phyloP scores from a whole-genome alignment of 2,113 vertebrate genomes.

The Odontesthes bonariensis region DNA sequence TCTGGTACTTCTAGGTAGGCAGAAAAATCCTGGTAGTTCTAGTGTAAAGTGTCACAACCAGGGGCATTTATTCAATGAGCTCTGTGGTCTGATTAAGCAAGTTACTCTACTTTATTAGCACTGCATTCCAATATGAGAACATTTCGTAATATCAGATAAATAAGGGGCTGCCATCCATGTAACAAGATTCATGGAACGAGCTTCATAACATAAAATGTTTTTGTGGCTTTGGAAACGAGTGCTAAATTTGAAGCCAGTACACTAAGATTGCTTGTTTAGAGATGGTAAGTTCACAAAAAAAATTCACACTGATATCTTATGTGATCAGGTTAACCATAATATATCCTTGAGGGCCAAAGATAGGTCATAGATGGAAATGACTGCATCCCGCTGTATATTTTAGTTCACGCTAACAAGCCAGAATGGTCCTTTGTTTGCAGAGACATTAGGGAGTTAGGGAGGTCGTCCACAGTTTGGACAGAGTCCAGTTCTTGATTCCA shows the following conservation, averaged over 20 bases:
- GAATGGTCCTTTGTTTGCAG: constrained; percentile 70
- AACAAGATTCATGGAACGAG: constrained; percentile 7
- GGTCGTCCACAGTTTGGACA: constrained; percentile 54
- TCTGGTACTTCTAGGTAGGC: too few species aligned
- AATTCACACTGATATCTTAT: neutral
- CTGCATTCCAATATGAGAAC: neutral
- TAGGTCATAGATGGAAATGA: constrained; percentile 32
- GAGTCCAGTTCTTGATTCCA: constrained; percentile 64
- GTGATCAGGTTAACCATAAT: neutral
- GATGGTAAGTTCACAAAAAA: constrained; percentile 8
- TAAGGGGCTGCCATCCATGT: neutral
- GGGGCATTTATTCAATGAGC: constrained; percentile 22
- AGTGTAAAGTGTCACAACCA: constrained; percentile 26
- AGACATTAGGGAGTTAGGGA: constrained; percentile 51
- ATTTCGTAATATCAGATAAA: constrained; percentile 31
- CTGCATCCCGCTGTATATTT: constrained; percentile 41
- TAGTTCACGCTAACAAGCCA: constrained; percentile 58
- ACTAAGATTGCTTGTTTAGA: neutral
- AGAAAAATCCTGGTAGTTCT: too few species aligned
- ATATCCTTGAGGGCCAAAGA: neutral
- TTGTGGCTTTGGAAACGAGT: constrained; percentile 7
- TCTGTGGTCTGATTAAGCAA: constrained; percentile 53
- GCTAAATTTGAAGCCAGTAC: constrained; percentile 3
- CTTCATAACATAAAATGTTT: neutral
- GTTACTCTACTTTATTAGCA: constrained; percentile 32